Conservation (phyloP, 2,113 vertebrate species). For the Xiphophorus couchianus region DNA sequence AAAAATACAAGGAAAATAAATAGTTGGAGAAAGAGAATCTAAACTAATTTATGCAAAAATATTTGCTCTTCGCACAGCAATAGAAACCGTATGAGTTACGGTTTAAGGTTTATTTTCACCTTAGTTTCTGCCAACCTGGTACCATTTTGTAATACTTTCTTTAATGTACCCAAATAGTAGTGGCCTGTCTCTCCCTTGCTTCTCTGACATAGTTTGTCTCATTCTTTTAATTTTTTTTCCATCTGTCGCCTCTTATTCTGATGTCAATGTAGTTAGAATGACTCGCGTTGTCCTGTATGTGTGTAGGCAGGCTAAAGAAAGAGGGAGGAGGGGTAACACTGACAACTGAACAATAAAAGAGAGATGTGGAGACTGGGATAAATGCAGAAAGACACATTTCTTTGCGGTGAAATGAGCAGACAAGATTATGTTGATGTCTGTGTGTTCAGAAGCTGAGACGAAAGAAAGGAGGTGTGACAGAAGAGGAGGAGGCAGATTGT, state of each 20-base stretch:
- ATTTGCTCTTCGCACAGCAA: neutral
- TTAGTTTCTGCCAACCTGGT: neutral
- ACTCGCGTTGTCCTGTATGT: constrained; percentile 16
- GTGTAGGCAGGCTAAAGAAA: constrained; percentile 18
- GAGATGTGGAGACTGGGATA: constrained; percentile 24
- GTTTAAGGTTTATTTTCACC: neutral
- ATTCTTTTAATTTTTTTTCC: neutral
- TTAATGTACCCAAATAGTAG: neutral
- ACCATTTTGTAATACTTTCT: neutral
- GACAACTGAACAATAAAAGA: constrained; percentile 48
- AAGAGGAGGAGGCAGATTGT: constrained; percentile 24
- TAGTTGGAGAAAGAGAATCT: no score
- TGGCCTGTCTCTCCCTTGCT: neutral
- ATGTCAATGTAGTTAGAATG: constrained; percentile 21
- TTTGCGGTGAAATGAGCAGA: constrained; percentile 21
- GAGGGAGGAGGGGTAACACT: constrained; percentile 14
- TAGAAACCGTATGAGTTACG: neutral
- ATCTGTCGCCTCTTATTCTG: neutral
- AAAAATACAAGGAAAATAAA: no score
- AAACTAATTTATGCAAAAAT: neutral
- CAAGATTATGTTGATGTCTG: neutral
- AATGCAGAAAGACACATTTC: constrained; percentile 27
- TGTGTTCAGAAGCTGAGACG: neutral
- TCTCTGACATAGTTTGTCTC: neutral
- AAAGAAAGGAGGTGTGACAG: constrained; percentile 12